Base-by-base conservation (phyloP, 2,888 invertebrate genomes). In the Polymixis lichenea region DNA sequence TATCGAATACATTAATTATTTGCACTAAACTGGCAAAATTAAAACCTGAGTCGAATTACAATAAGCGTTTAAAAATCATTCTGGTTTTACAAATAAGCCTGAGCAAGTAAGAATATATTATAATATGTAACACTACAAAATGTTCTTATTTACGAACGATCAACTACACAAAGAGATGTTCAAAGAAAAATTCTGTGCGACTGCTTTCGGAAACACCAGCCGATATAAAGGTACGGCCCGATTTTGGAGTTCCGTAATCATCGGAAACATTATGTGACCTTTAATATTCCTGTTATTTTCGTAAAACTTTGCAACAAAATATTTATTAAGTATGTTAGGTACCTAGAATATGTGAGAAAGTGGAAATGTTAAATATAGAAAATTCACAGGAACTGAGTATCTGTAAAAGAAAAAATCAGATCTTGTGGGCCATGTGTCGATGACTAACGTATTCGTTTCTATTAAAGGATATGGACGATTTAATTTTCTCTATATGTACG, bases 141-240 rank as follows among this genome's bases (percentile, higher is more conserved):
- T 69, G 58, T 82, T 66, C 51, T 77, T 82, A 74, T 84, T 81
- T 88, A 82, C 74, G 66, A 83, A 72, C 86, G 77, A 83, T 84
- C 84, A 83, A 72, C 58, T 77, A 76, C 74, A 89, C 82, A 87
- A 83, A 87, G 86, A 80, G 77, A 87, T 87, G 82, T 88, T 89
- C 78, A 86, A 87, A 83, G 79, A 64, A 75, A 86, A 87, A 86
- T 84, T 83, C 81, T 83, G 80, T 73, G 77, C 80, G 82, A 87
- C 82, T 78, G 83, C 83, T 86, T 88, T 87, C 78, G 58, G 60
- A 71, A 86, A 86, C 84, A 79, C 80, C 76, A 82, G 80, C 78
- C 87, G 80, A 88, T 88, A 80, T 84, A 83, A 86, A 83, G 80
- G 83, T 81, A 87, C 78, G 75, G 73, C 69, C 28, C 74, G 72